phyloP scores from a whole-genome alignment of 2,113 vertebrate species.

The Hippocampus zosterae region DNA sequence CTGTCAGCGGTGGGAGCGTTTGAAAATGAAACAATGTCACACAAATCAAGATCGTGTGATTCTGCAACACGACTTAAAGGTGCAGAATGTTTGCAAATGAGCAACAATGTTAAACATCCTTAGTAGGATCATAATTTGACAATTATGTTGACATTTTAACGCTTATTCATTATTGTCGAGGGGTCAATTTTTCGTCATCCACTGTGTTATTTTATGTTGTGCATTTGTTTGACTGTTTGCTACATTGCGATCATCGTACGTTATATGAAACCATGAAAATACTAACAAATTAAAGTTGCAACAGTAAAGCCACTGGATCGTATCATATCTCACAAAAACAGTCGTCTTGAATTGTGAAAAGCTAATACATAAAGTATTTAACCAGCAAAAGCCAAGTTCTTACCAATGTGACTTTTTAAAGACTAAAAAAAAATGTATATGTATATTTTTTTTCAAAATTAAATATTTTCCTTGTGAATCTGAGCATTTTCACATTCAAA shows the following conservation, averaged over 20 bases:
- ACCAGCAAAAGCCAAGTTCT: conserved; percentile 20
- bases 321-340: not conserved
- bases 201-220: too few relatives aligned
- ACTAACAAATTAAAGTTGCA: not conserved
- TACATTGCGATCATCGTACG: not conserved
- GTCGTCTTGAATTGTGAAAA: not conserved
- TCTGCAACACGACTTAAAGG: conserved; percentile 4
- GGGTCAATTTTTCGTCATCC: too few relatives aligned
- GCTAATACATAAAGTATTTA: not conserved
- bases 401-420: conserved; percentile 7
- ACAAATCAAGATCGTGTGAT: conserved; percentile 13
- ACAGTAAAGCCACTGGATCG: not conserved
- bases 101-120: too few relatives aligned
- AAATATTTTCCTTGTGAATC: conserved; percentile 1
- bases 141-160: too few relatives aligned
- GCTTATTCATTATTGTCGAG: too few relatives aligned
- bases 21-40: conserved; percentile 19
- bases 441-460: conserved; percentile 8
- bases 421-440: not conserved
- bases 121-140: too few relatives aligned
- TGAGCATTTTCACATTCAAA: not conserved
- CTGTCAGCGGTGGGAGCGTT: conserved; percentile 3
- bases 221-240: too few relatives aligned
- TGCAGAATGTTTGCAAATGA: not conserved
- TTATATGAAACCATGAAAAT: not conserved